Evolutionary conservation across 2,797 vertebrate species (phyloP).

Genomic region (Hippocampus kuda): DNA sequence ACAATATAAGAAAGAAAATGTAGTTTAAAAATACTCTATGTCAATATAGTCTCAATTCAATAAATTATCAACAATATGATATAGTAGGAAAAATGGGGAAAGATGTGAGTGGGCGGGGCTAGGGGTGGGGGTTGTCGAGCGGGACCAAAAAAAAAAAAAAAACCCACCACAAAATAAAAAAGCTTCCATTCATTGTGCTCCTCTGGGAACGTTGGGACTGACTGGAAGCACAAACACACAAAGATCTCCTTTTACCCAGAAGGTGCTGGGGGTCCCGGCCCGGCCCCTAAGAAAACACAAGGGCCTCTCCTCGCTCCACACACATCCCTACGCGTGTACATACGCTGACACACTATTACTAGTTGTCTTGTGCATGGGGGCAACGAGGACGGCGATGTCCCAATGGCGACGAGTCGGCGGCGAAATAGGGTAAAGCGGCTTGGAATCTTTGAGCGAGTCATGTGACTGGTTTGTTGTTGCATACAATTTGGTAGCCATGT

Average conservation of each 20-base stretch:
- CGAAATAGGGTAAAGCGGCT: not conserved
- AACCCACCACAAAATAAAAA: constrained; percentile 57
- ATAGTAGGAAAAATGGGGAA: too few relatives aligned
- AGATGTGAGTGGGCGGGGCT: too few relatives aligned
- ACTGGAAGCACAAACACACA: constrained; percentile 79
- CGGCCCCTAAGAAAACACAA: constrained; percentile 87
- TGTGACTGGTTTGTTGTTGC: not conserved
- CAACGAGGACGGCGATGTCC: constrained; percentile 23
- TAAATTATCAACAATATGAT: too few relatives aligned
- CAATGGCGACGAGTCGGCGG: not conserved
- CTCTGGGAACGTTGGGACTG: constrained; percentile 84
- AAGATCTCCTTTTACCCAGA: constrained; percentile 77
- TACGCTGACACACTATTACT: constrained; percentile 42
- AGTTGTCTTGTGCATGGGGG: constrained; percentile 44
- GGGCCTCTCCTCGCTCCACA: constrained; percentile 71
- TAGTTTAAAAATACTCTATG: too few relatives aligned
- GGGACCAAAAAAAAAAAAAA: constrained; percentile 8
- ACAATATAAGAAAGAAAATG: too few relatives aligned
- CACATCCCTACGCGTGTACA: constrained; percentile 42
- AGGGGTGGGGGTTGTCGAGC: not conserved
- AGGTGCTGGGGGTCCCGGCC: constrained; percentile 35
- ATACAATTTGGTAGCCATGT: too few relatives aligned
- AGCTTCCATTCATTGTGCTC: constrained; percentile 92
- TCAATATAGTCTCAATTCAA: too few relatives aligned
- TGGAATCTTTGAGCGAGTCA: not conserved